Evolutionary conservation across 2,888 invertebrate species (phyloP), one percentile per base, ranked within the genome.

Genomic region (Hemicrepidius hirtus): DNA sequence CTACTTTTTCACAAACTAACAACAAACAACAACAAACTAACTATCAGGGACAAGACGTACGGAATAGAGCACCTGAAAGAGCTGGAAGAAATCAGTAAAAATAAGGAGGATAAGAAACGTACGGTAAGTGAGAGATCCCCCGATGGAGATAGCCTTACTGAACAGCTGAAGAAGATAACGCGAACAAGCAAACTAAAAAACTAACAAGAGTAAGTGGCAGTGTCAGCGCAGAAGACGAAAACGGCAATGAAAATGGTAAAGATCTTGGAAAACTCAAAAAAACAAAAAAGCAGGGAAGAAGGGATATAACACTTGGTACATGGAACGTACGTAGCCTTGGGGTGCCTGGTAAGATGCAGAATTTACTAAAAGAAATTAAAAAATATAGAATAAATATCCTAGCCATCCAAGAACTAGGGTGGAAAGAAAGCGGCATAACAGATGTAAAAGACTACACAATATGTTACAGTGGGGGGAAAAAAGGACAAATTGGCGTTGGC

Each of bases 71-170:
- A 59, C 37, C 20, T 21, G 41, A 37, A 40, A 20, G 40, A 40
- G 10, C 20, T 40, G 59, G 28, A 37, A 10, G 40, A 40, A 59
- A 13, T n/a, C 3, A n/a, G 12, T 40, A 59, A 59, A 37, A 59
- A 59, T 59, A 40, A 37, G 9, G 41, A 21, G 13, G 20, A 28
- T 18, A 59, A 37, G 18, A 55, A 55, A 55, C 55, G 35, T 32
- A 55, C 55, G 13, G 28, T 55, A 32, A 55, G 55, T 55, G 55
- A 55, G 32, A 55, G 55, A 55, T 55, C 55, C 32, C 55, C 32
- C 4, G n/a, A n/a, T n/a, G n/a, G n/a, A n/a, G n/a, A n/a, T n/a
- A n/a, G n/a, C n/a, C n/a, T n/a, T n/a, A n/a, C n/a, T n/a, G 49
- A 49, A 18, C 49, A 49, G 49, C 10, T 49, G 49, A 5, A 12